Conservation (phyloP, 2,113 vertebrate species). For the Perca fluviatilis region DNA sequence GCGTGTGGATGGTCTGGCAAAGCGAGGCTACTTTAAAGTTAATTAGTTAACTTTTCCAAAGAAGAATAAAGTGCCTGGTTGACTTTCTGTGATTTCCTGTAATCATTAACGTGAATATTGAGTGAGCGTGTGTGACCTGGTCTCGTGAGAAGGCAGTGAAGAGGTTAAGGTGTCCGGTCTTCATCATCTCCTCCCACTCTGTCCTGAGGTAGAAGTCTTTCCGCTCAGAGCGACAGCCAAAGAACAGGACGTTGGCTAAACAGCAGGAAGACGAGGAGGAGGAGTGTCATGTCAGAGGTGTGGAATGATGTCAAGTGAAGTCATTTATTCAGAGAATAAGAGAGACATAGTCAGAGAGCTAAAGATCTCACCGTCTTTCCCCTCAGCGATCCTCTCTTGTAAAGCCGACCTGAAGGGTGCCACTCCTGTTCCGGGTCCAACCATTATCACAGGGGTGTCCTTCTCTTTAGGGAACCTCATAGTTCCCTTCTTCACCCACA, state of each 20-base stretch:
- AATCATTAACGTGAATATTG: neutral
- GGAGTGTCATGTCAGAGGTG: neutral
- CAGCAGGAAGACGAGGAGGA: neutral
- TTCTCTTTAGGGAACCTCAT: constrained; percentile 87
- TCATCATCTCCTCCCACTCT: constrained; percentile 89
- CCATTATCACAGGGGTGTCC: constrained; percentile 89
- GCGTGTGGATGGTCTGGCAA: no score
- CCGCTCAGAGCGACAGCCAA: constrained; percentile 90
- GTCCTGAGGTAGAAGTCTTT: constrained; percentile 92
- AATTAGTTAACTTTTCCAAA: no score
- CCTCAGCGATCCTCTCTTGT: constrained; percentile 89
- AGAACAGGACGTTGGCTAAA: constrained; percentile 91
- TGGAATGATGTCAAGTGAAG: neutral
- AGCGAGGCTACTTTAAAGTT: no score
- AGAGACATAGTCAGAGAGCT: neutral
- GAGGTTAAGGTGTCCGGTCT: constrained; percentile 84
- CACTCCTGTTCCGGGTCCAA: constrained; percentile 96
- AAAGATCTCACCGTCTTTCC: constrained; percentile 78
- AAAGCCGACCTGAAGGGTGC: constrained; percentile 93
- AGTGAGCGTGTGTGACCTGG: constrained; percentile 85
- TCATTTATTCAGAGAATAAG: neutral
- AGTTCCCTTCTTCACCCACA: constrained; percentile 93
- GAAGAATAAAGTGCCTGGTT: neutral
- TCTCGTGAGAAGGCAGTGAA: constrained; percentile 95
- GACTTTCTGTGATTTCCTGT: neutral